Percentiles rank a stretch among this genome's conserved stretches.
Conservation (phyloP, 1,140 invertebrate genomes). For the Pygmarrhopalites habei region DNA sequence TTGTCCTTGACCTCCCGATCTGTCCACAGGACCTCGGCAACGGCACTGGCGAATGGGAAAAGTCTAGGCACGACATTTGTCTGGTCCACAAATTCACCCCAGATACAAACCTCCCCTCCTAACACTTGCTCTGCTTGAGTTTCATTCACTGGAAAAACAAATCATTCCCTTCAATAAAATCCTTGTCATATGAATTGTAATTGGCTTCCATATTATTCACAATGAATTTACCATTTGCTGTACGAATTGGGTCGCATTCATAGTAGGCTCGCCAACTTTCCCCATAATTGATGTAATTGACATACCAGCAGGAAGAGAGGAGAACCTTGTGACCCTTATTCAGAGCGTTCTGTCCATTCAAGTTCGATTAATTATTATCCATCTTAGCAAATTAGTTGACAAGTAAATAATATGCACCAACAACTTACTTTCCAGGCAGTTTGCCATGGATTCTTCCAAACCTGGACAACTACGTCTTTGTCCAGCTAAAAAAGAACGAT, state of each 20-base stretch:
- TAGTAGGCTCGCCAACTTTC: constrained; percentile 54
- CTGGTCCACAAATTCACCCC: constrained; percentile 75
- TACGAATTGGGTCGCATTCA: constrained; percentile 29
- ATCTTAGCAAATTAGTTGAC: no score
- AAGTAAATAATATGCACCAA: no score
- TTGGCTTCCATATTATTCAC: constrained; percentile 8
- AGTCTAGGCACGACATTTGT: constrained; percentile 53
- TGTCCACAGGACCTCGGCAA: constrained; percentile 56
- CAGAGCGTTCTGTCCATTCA: no score
- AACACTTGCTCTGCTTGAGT: neutral
- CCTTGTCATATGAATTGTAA: neutral
- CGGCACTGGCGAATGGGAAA: constrained; percentile 53
- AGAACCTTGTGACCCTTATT: constrained; percentile 33
- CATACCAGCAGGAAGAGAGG: constrained; percentile 54
- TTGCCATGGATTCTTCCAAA: constrained; percentile 50
- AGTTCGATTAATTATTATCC: no score
- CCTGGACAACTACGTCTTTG: constrained; percentile 60
- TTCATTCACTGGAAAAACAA: neutral
- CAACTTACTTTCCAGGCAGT: no score
- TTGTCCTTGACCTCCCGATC: constrained; percentile 40
- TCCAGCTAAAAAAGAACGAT: no score
- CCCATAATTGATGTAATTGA: constrained; percentile 54
- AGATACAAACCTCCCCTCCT: constrained; percentile 44
- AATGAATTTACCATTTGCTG: neutral
- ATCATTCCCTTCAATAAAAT: neutral